Conservation (phyloP, 2,797 vertebrate species). For the Picus viridis region DNA sequence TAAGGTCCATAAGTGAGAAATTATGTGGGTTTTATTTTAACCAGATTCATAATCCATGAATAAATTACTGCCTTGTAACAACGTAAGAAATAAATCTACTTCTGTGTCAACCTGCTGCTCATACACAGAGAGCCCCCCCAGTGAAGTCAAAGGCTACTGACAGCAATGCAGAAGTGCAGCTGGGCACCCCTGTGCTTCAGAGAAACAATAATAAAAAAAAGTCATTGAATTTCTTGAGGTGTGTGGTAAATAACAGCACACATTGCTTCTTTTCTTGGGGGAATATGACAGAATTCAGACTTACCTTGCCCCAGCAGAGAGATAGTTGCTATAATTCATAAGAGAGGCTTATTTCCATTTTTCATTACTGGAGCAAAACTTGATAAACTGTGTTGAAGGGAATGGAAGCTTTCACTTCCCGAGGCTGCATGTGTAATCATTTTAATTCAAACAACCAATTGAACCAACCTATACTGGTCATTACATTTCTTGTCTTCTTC, state of each 20-base stretch:
- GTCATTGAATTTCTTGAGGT: neutral
- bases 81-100: neutral
- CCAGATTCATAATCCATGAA: neutral
- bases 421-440: slow-evolving; percentile 3
- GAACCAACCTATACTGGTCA: slow-evolving; percentile 1
- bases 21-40: neutral
- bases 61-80: neutral
- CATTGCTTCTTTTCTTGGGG: slow-evolving; percentile 4
- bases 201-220: slow-evolving; percentile 14
- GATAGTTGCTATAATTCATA: slow-evolving; percentile 61
- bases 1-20: neutral
- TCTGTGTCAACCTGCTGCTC: neutral
- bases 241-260: neutral
- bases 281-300: neutral
- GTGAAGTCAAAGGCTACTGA: neutral
- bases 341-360: slow-evolving; percentile 55
- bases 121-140: neutral
- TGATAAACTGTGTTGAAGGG: slow-evolving; percentile 39
- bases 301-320: slow-evolving; percentile 45
- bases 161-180: neutral
- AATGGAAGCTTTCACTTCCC: slow-evolving; percentile 46
- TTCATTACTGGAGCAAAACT: slow-evolving; percentile 52
- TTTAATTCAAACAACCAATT: slow-evolving; percentile 18
- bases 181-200: neutral
- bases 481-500: neutral